Percentiles rank a stretch among this genome's conserved stretches.
Conservation (phyloP, 2,113 vertebrate genomes). For the Hippocampus comes region DNA sequence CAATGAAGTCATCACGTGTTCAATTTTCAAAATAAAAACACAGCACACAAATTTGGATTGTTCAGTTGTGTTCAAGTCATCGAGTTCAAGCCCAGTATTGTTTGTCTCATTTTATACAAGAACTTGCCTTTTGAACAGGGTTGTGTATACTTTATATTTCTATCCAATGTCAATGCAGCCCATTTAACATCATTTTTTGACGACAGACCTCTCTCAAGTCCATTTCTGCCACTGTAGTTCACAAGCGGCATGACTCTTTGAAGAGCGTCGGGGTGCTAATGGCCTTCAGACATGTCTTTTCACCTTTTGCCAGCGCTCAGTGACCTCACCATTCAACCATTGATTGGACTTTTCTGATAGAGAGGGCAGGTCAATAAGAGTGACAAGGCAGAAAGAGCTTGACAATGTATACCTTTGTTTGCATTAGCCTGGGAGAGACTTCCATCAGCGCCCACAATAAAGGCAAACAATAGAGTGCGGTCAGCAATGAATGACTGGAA, state of each 20-base stretch:
- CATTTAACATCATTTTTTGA: not conserved
- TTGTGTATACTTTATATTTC: not conserved
- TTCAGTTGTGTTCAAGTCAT: not conserved
- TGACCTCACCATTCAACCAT: constrained; percentile 22
- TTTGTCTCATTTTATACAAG: not conserved
- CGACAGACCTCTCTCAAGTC: constrained; percentile 9
- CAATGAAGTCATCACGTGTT: constrained; percentile 40
- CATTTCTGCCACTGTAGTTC: not conserved
- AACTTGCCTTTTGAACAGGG: not conserved
- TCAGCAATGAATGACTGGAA: constrained; percentile 2
- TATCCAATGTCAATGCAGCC: not conserved
- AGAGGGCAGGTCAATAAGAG: constrained; percentile 39
- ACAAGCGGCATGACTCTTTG: constrained; percentile 6
- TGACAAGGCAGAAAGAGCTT: constrained; percentile 38
- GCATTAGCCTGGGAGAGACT: constrained; percentile 41
- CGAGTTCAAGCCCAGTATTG: constrained; percentile 14
- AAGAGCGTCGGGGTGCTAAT: not conserved
- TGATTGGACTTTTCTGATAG: constrained; percentile 37
- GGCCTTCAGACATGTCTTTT: constrained; percentile 18
- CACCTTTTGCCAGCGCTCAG: constrained; percentile 19
- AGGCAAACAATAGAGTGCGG: constrained; percentile 21
- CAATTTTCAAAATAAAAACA: constrained; percentile 26
- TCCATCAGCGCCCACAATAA: constrained; percentile 40
- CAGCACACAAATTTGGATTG: constrained; percentile 24
- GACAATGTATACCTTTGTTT: constrained; percentile 37